Evolutionary conservation across 1,140 invertebrate species (phyloP).

Genomic region (Oscheius sp.): DNA sequence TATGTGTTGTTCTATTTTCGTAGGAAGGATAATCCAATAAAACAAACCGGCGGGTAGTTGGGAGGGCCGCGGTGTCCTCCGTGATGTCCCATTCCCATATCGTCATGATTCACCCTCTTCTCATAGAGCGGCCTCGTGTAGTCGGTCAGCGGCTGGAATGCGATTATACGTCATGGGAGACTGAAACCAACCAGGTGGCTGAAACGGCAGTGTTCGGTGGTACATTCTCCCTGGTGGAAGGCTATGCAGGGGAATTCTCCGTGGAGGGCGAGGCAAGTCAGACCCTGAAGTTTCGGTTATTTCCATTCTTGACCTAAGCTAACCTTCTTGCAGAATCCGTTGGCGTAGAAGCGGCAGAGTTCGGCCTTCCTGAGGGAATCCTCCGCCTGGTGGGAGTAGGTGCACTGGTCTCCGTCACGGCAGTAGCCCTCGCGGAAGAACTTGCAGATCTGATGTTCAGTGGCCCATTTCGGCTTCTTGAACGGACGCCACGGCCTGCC

Average conservation of each 20-base stretch:
- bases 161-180: background rate
- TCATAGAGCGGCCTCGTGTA: conserved; percentile 56
- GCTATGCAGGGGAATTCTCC: conserved; percentile 58
- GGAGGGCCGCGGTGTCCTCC: background rate
- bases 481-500: background rate
- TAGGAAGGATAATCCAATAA: too few relatives aligned
- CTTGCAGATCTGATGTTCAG: conserved; percentile 57
- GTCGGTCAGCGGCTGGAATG: conserved; percentile 45
- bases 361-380: conserved; percentile 53
- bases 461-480: conserved; percentile 18
- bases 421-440: conserved; percentile 61
- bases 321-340: conserved; percentile 58
- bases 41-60: background rate
- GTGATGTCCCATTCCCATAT: background rate
- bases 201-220: conserved; percentile 51
- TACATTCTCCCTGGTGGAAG: conserved; percentile 57
- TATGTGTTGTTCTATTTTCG: background rate
- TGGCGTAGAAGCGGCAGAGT: conserved; percentile 54
- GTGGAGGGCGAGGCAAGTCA: conserved; percentile 53
- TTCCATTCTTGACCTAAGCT: background rate
- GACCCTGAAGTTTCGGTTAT: too few relatives aligned
- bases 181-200: conserved; percentile 46
- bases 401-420: conserved; percentile 55
- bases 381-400: conserved; percentile 53
- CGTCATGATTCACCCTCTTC: conserved; percentile 36